Evolutionary conservation across 1,140 invertebrate genomes (phyloP), one percentile per base, ranked within the genome.

Genomic region (Nilaparvata lugens): DNA sequence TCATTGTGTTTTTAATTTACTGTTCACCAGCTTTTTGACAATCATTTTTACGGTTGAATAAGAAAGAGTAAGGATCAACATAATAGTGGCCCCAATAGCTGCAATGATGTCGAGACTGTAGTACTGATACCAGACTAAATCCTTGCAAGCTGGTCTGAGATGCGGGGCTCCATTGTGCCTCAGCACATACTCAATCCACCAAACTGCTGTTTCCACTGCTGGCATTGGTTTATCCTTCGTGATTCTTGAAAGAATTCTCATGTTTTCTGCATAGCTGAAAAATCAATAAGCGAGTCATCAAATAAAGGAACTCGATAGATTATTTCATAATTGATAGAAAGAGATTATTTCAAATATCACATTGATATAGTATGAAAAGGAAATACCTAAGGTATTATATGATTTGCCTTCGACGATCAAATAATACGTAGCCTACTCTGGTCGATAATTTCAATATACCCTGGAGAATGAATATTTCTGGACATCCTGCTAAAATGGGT

Each of bases 171-270:
- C 76, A 54, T 75, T 70, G 65, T 79, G 72, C 28, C 76, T 68
- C 13, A 78, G 58, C 13, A 70, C 68, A 62, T 84, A 83, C 64
- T 84, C 81, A 0, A 79, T 76, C 82, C 82, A 84, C 71, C 78
- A 84, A 16, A 81, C 68, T 0, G 81, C 79, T 0, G 73, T 78
- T 5, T 82, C 78, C 40, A 79, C 61, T 0, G 80, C 72, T 2
- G 71, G 68, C 63, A 77, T 66, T 1, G 81, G 80, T 35, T 77
- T 72, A 65, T 84, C 82, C 28, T 71, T 74, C 70, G 80, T 83
- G 16, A 58, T 24, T 11, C 21, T 28, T 16, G 38, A 24, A 16
- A 43, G 11, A 21, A n/a, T 21, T 28, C n/a, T 24, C 11, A 45
- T 43, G 38, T 42, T 45, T 14, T 58, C 23, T 24, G 48, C 51